These are phyloP conservation scores for Pterobdella sp. DNA, from an alignment of 2,888 invertebrate species.

Conservation along the genomic window DNA sequence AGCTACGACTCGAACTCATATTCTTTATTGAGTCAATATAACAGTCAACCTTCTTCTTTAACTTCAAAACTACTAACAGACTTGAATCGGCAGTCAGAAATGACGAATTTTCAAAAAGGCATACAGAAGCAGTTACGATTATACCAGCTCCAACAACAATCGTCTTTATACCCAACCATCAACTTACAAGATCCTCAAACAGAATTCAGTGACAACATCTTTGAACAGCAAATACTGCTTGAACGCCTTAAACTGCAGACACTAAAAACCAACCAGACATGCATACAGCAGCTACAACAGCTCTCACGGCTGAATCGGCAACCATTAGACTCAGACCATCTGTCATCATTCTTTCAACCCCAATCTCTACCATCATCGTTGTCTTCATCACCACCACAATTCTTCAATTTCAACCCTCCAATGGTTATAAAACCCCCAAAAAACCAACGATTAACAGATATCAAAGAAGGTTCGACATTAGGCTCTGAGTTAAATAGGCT, in stretches of 20 bases:
- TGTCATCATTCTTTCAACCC: background rate
- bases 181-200: background rate
- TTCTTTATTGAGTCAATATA: background rate
- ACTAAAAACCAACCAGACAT: background rate
- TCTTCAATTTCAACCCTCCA: slow-evolving; percentile 1
- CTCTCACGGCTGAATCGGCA: slow-evolving; percentile 6
- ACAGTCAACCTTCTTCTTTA: background rate
- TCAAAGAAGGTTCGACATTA: too few relatives aligned
- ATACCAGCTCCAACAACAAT: slow-evolving; percentile 17
- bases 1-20: background rate
- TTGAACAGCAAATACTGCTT: slow-evolving; percentile 6
- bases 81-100: background rate
- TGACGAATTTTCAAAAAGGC: background rate
- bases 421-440: background rate
- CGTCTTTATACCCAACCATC: background rate
- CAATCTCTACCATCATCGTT: background rate
- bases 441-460: too few relatives aligned
- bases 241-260: background rate
- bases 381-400: slow-evolving; percentile 1
- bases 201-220: background rate
- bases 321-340: background rate
- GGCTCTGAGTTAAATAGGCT: too few relatives aligned
- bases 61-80: background rate
- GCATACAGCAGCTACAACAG: background rate
- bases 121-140: slow-evolving; percentile 9